These are phyloP conservation scores for Myiothlypis coronata DNA, from an alignment of 2,797 vertebrate species.

Conservation along the genomic window DNA sequence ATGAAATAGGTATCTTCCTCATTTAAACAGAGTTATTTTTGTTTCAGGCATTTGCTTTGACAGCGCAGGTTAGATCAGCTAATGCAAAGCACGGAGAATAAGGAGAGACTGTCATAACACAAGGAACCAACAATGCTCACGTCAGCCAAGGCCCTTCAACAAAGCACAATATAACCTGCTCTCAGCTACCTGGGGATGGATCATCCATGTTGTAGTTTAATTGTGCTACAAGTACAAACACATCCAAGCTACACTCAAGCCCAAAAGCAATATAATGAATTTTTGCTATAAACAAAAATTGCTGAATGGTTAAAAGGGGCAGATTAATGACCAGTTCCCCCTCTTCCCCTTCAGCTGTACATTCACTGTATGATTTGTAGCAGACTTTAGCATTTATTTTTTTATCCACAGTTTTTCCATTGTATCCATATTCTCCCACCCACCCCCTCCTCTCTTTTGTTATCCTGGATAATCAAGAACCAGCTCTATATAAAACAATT, in stretches of 20 bases:
- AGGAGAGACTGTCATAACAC: neutral
- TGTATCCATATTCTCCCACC: neutral
- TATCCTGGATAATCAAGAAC: neutral
- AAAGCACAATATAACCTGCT: neutral
- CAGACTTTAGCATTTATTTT: neutral
- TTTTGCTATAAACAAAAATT: neutral
- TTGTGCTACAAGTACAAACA: neutral
- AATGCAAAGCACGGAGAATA: neutral
- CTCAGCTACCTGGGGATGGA: neutral
- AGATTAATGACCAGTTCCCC: neutral
- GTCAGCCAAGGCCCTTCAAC: neutral
- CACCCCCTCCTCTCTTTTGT: neutral
- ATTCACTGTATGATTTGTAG: neutral
- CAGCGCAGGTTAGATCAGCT: neutral
- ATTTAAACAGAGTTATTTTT: constrained; percentile 2
- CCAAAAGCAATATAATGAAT: neutral
- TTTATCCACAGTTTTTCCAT: neutral
- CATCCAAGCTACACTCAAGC: neutral
- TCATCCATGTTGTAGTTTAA: neutral
- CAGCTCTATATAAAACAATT: neutral
- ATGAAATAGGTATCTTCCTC: neutral
- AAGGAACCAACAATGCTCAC: neutral
- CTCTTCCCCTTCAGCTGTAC: neutral
- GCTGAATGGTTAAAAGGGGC: neutral
- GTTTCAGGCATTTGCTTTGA: neutral